Base-by-base conservation (phyloP, 2,113 vertebrate genomes). In the Heterocephalus glaber region DNA sequence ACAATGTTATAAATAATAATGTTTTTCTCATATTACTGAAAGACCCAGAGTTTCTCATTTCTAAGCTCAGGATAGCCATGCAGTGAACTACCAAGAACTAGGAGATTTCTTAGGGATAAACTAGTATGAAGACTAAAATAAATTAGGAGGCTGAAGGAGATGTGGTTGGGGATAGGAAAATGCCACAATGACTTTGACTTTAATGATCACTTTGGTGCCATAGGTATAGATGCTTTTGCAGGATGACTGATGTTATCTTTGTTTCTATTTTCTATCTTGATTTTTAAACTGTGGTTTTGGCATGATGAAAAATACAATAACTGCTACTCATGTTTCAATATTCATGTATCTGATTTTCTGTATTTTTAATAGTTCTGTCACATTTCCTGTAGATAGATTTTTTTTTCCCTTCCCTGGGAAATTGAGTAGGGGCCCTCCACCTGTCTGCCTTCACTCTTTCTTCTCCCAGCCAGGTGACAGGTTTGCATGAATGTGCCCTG, bases 361-460 rank as follows among this genome's bases (percentile, higher is more conserved):
- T 89, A 54, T 68, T 95, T 96, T 93, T 72, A 13, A 85, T 26
- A 86, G n/a, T 72, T 68, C 3, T 72, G 28, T 92, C 82, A 90
- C 10, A 90, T 49, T 52, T 83, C 30, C 60, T 63, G 66, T 47
- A 94, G 47, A n/a, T n/a, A n/a, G n/a, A n/a, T n/a, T n/a, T n/a
- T n/a, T 56, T 63, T 65, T 56, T 61, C 35, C 38, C 41, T 92
- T 74, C 82, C 44, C 38, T 74, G 16, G 38, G 44, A 86, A 88
- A 83, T 0, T 66, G 72, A 96, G 49, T 61, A 80, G 63, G 13
- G 30, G 4, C 33, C 10, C 9, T 83, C 49, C 14, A 58, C 22
- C 9, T 52, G n/a, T 26, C 41, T n/a, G 60, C 49, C 61, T 79
- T 92, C 65, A 47, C 14, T n/a, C 41, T 13, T 6, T 92, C 49